A percentile compares a stretch with the other conserved stretches of the same genome.
These are phyloP conservation scores for Zosterops pallidus DNA, from an alignment of 2,113 vertebrate genomes.

Conservation along the genomic window DNA sequence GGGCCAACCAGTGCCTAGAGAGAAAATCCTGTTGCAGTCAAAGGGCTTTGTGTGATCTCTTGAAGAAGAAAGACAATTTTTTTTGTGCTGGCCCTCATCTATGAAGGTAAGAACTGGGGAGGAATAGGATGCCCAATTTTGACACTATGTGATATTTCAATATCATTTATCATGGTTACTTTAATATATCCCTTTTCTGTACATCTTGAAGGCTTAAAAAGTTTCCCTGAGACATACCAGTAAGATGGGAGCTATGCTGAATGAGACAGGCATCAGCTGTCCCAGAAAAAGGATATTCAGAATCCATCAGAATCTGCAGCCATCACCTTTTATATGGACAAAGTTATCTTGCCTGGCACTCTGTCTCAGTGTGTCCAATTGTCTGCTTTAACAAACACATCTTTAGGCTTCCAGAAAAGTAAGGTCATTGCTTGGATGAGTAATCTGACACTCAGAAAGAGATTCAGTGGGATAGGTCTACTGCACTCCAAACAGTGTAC, in stretches of 20 bases:
- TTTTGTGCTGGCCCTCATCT: not conserved
- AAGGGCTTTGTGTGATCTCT: not conserved
- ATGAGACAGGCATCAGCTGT: not conserved
- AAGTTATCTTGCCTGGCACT: not conserved
- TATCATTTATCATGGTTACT: not conserved
- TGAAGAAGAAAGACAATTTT: not conserved
- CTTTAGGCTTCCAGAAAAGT: slow-evolving; percentile 31
- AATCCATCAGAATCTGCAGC: not conserved
- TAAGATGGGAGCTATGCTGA: not conserved
- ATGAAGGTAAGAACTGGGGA: not conserved
- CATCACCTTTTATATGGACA: slow-evolving; percentile 12
- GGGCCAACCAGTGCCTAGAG: not conserved
- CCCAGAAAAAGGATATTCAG: not conserved
- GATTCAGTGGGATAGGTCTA: slow-evolving; percentile 31
- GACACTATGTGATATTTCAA: not conserved
- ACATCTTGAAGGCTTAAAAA: slow-evolving; percentile 6
- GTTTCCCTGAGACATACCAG: not conserved
- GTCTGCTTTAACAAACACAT: slow-evolving; percentile 45
- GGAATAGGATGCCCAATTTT: not conserved
- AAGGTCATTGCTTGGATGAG: slow-evolving; percentile 50
- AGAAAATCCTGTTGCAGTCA: not conserved
- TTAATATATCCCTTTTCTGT: not conserved
- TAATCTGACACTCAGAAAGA: slow-evolving; percentile 44
- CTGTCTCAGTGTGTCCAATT: slow-evolving; percentile 16
- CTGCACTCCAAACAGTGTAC: slow-evolving; percentile 12